Percentiles rank a stretch among this genome's conserved stretches.
phyloP scores from a whole-genome alignment of 2,888 invertebrate species.

The Anagyrus pseudococci region DNA sequence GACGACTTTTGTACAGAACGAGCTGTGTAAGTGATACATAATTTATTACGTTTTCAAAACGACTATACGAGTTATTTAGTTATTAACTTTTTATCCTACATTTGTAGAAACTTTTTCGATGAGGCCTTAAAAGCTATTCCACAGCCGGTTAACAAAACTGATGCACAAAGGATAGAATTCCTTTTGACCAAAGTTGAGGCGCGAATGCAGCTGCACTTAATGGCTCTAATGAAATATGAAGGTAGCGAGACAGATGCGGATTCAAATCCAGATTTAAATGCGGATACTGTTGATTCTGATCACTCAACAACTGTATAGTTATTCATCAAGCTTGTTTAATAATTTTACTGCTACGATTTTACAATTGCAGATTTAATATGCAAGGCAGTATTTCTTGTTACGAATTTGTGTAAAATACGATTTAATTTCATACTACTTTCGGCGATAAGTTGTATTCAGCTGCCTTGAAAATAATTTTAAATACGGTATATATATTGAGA shows the following conservation, averaged over 20 bases:
- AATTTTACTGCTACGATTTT: too few species aligned
- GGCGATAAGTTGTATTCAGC: too few species aligned
- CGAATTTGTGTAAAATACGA: too few species aligned
- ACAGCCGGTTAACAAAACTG: constrained; percentile 69
- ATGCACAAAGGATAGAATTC: constrained; percentile 55
- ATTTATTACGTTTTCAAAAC: constrained; percentile 5
- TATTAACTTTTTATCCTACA: constrained; percentile 30
- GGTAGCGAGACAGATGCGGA: not conserved
- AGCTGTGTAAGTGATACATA: constrained; percentile 67
- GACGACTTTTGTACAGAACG: constrained; percentile 70
- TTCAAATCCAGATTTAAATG: not conserved
- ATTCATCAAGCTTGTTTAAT: not conserved
- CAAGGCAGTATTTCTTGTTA: too few species aligned
- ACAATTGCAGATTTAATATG: too few species aligned
- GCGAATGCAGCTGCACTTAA: constrained; percentile 56
- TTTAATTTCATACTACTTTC: too few species aligned
- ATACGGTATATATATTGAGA: too few species aligned
- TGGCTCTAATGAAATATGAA: constrained; percentile 46
- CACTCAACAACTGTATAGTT: not conserved
- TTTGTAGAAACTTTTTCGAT: constrained; percentile 73
- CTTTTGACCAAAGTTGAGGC: constrained; percentile 53
- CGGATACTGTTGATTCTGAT: not conserved
- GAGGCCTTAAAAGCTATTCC: constrained; percentile 84
- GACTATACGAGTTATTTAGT: not conserved
- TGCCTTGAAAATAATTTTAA: too few species aligned